Evolutionary conservation across 2,113 vertebrate species (phyloP).

Genomic region (Mirounga angustirostris): DNA sequence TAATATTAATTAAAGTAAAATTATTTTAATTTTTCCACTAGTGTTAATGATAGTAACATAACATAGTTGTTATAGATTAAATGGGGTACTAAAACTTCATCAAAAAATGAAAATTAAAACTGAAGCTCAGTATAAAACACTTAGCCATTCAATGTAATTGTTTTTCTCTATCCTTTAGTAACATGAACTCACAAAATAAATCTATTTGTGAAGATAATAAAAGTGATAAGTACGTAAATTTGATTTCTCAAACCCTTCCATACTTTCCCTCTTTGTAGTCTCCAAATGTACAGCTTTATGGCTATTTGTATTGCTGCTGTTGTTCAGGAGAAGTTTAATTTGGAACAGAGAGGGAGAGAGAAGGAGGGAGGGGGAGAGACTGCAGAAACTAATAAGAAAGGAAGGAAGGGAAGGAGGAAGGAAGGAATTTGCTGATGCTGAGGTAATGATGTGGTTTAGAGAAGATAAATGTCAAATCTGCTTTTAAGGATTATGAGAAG

Average conservation of each 20-base stretch:
- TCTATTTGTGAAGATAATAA: not conserved
- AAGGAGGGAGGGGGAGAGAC: too few relatives aligned
- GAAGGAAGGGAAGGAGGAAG: not conserved
- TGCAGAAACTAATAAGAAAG: not conserved
- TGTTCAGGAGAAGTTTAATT: not conserved
- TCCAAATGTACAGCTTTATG: not conserved
- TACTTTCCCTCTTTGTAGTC: not conserved
- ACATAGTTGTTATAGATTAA: not conserved
- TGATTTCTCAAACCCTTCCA: not conserved
- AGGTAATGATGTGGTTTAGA: not conserved
- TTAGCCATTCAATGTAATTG: not conserved
- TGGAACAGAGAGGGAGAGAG: not conserved
- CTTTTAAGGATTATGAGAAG: not conserved
- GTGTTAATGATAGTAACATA: not conserved
- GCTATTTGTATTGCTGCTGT: not conserved
- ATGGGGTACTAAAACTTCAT: not conserved
- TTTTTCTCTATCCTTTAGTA: not conserved
- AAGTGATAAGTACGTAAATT: not conserved
- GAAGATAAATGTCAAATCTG: not conserved
- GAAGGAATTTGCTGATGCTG: not conserved
- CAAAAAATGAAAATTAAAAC: constrained; percentile 20
- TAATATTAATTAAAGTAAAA: not conserved
- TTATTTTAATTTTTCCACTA: not conserved
- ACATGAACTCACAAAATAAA: not conserved
- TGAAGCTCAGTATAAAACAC: not conserved